phyloP scores from a whole-genome alignment of 2,888 invertebrate species.

The Leucozona laternaria region DNA sequence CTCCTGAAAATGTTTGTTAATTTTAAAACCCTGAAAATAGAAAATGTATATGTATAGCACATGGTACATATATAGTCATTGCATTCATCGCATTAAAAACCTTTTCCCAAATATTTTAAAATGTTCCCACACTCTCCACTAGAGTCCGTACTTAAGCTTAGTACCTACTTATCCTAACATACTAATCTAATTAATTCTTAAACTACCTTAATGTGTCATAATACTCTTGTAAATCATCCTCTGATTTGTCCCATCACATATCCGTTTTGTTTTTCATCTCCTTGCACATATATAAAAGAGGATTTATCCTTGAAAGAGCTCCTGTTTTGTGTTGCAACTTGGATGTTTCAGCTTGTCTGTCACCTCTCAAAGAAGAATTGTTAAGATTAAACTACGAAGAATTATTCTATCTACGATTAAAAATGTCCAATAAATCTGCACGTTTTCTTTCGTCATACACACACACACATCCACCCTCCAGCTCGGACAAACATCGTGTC shows the following conservation, averaged over 20 bases:
- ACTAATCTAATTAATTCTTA: slow-evolving; percentile 12
- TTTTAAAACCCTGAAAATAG: too few relatives aligned
- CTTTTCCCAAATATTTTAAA: not conserved
- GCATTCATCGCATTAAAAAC: not conserved
- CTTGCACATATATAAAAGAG: not conserved
- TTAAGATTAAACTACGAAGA: slow-evolving; percentile 31
- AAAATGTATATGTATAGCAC: too few relatives aligned
- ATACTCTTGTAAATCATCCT: not conserved
- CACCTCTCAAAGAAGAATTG: slow-evolving; percentile 21
- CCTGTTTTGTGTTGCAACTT: not conserved
- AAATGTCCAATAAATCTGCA: slow-evolving; percentile 50
- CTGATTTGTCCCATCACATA: not conserved
- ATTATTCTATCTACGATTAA: slow-evolving; percentile 47
- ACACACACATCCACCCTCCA: not conserved
- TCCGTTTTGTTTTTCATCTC: not conserved
- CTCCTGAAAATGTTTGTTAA: too few relatives aligned
- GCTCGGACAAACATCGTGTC: slow-evolving; percentile 14
- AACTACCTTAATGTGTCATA: slow-evolving; percentile 21
- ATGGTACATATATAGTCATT: too few relatives aligned
- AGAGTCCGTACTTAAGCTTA: not conserved
- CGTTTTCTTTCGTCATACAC: not conserved
- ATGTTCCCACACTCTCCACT: not conserved
- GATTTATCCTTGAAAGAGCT: not conserved
- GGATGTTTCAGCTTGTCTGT: slow-evolving; percentile 17
- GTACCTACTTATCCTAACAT: not conserved